These are phyloP conservation scores for Melinaea marsaeus DNA, from an alignment of 2,888 invertebrate species.

Conservation along the genomic window DNA sequence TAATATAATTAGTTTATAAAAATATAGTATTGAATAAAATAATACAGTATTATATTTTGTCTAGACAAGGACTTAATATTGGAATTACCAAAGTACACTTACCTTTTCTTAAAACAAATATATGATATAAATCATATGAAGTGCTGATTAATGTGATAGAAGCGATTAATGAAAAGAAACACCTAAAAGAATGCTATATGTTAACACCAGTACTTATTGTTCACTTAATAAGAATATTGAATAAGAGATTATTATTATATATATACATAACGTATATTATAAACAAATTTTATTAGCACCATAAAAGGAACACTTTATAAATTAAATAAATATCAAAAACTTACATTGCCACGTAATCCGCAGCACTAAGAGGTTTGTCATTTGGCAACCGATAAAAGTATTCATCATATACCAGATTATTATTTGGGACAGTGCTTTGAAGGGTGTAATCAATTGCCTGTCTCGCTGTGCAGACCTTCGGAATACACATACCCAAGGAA, in stretches of 20 bases:
- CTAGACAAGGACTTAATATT: background rate
- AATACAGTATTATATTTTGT: too few species aligned
- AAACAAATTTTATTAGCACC: too few species aligned
- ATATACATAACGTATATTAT: too few species aligned
- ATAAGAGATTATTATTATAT: too few species aligned
- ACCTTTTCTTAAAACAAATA: slow-evolving; percentile 42
- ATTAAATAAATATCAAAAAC: slow-evolving; percentile 31
- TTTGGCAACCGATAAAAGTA: slow-evolving; percentile 22
- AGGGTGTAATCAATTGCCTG: slow-evolving; percentile 13
- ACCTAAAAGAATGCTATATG: slow-evolving; percentile 32
- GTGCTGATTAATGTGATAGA: slow-evolving; percentile 50
- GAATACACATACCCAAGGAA: slow-evolving; percentile 19
- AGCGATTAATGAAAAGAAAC: slow-evolving; percentile 38
- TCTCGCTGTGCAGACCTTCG: slow-evolving; percentile 19
- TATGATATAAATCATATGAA: slow-evolving; percentile 45
- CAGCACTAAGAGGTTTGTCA: slow-evolving; percentile 56
- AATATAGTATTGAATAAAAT: too few species aligned
- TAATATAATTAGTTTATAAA: background rate
- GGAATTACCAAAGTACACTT: slow-evolving; percentile 13
- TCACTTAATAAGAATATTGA: too few species aligned
- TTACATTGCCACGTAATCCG: slow-evolving; percentile 60
- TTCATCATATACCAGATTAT: slow-evolving; percentile 10
- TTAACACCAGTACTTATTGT: too few species aligned
- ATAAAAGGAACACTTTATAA: background rate
- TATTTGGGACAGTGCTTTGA: background rate